Evolutionary conservation across 2,113 vertebrate genomes (phyloP), one percentile per base, ranked within the genome.

Genomic region (Cynocephalus volans): DNA sequence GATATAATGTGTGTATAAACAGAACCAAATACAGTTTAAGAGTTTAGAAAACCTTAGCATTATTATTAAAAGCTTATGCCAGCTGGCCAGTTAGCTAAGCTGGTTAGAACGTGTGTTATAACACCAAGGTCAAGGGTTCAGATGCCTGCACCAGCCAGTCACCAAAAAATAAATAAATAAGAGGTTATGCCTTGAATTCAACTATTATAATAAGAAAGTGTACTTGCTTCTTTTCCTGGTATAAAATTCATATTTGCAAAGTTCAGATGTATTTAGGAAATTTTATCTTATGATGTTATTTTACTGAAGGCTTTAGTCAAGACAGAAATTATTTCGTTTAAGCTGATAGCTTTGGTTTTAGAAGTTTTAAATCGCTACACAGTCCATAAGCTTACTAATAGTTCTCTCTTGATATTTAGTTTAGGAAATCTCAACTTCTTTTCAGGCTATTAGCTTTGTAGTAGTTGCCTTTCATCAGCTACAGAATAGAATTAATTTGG

Each of bases 361-460:
- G 92, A 92, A 88, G 67, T 75, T 83, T 94, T 83, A 93, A 97
- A 88, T 86, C 58, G 86, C 73, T 70, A 58, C 8, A 36, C 45
- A 91, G 75, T 89, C 89, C 73, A 36, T 96, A 97, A 97, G 93
- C 23, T 82, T 76, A 23, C 93, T 95, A 96, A 95, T 92, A 60
- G 67, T 48, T 92, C 62, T 60, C 60, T 96, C 89, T 97, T 83
- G 89, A 96, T 96, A 82, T 92, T 83, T 95, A 33, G 69, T 82
- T 89, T 92, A 86, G 76, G 72, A 73, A 93, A 96, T 88, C 14
- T 54, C 80, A 81, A n/a, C 48, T 80, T 95, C 73, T 97, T 87
- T 84, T 18, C 9, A 58, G 76, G 73, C 52, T 81, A 62, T 95
- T 89, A 83, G 82, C 86, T 96, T 96, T 97, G 83, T 76, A 83